Evolutionary conservation across 2,113 vertebrate species (phyloP), one percentile per base, ranked within the genome.

Genomic region (Phyllostomus discolor): DNA sequence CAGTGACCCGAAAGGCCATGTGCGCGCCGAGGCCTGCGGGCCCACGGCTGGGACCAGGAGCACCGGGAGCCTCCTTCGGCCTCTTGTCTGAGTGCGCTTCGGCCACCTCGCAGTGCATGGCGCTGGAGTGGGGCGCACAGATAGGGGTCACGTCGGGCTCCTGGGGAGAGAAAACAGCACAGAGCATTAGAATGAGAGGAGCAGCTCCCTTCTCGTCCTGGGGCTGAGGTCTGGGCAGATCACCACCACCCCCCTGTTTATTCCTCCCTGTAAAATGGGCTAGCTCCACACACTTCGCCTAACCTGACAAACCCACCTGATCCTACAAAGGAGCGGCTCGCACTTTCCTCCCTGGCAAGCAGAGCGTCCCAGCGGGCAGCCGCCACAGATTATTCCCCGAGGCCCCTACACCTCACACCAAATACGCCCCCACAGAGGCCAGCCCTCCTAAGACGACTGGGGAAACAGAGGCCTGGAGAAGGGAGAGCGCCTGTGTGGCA

Each of bases 1-100:
- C 95, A 2, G 97, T 50, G 88, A 97, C 96, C 93, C 96, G 97
- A 90, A 97, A 98, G 67, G 97, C 94, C 97, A 97, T 96, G 83
- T 97, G 97, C 2, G 88, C 54, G 33, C 94, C 67, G 41, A 95
- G 94, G 88, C 88, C 90, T 2, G 84, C 12, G 22, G 80, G 83
- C 79, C 94, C 96, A 33, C 80, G 87, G 70, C 93, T 50, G 3
- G 94, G 41, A 16, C 86, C 95, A 0, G 97, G 90, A 6, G 76
- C 97, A n/a, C 91, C 48, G 1, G 86, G 96, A 4, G 96, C 97
- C 88, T 98, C 97, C 93, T 96, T 96, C 17, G 97, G 97, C 96
- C 97, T 96, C 97, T 95, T 96, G 81, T 97, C 96, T n/a, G 95
- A 80, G 66, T 62, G 96, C 38, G 72, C 88, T 52, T 97, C 86